A percentile compares a stretch with the other conserved stretches of the same genome.
These are phyloP conservation scores for Agriopis marginaria DNA, from an alignment of 2,888 invertebrate species.

Conservation along the genomic window DNA sequence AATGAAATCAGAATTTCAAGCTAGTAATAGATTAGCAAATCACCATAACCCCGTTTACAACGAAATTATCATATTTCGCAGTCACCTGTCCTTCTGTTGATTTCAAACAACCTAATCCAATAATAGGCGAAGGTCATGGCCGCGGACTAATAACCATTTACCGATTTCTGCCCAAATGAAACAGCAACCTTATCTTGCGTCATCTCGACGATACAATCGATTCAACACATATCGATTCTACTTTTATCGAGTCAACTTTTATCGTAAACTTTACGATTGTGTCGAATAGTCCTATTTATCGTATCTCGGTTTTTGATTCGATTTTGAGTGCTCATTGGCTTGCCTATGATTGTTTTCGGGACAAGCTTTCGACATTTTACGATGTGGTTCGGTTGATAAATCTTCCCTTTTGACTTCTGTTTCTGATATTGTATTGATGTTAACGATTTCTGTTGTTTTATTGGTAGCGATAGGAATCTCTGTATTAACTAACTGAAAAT, in stretches of 20 bases:
- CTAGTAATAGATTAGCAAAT: not conserved
- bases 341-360: constrained; percentile 32
- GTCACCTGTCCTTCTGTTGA: not conserved
- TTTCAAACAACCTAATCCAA: constrained; percentile 1
- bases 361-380: constrained; percentile 38
- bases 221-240: constrained; percentile 15
- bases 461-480: constrained; percentile 13
- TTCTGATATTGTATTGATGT: constrained; percentile 12
- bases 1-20: no score
- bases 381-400: constrained; percentile 26
- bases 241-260: constrained; percentile 33
- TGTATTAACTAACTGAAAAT: not conserved
- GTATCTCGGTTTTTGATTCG: constrained; percentile 38
- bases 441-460: constrained; percentile 18
- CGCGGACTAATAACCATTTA: constrained; percentile 30
- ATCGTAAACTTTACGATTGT: constrained; percentile 33
- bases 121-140: constrained; percentile 37
- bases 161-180: constrained; percentile 38
- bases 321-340: constrained; percentile 39
- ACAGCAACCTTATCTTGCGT: constrained; percentile 41
- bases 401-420: constrained; percentile 13
- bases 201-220: constrained; percentile 31
- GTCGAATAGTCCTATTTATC: constrained; percentile 34
- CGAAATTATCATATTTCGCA: constrained; percentile 3
- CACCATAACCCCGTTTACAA: not conserved